Evolutionary conservation across 1,140 invertebrate genomes (phyloP), one percentile per base, ranked within the genome.

Genomic region (Harpegnathos saltator): DNA sequence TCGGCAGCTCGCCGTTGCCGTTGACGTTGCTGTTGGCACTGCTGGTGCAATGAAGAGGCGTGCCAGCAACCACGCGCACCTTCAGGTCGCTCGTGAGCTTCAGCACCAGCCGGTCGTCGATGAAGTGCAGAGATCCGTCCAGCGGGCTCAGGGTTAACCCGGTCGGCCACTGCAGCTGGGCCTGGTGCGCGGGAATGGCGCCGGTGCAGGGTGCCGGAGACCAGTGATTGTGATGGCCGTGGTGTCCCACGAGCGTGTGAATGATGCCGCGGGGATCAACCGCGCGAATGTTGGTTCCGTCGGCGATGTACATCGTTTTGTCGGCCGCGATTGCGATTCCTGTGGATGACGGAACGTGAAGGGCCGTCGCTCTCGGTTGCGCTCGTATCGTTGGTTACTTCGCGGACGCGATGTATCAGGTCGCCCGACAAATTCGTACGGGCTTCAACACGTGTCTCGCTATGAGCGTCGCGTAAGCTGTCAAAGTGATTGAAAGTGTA

Each of bases 111-210:
- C 98, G 96, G 91, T 99, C 98, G 91, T 99, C 99, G 65, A 99
- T 97, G 88, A 99, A 99, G 91, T 99, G 98, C 0, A 99, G 94
- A 0, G 97, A 97, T 52, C 98, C 98, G 93, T 99, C 99, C 5
- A 99, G 92, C 1, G 98, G 98, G 91, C 98, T 99, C 14, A 99
- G 94, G 0, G 98, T 97, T 52, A 99, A 93, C 24, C 98, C 98
- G 17, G 98, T 99, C 1, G 99, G 99, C 99, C 99, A 99, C 92
- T 99, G 97, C 12, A 99, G 94, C 93, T 98, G 98, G 0, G 98
- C 97, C 95, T 97, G 96, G 85, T 92, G 93, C 7, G 97, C 97
- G 61, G 97, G 95, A 80, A 98, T 96, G 0, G 97, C 97, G 62
- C 97, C 97, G 22, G 95, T 95, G 90, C 98, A 98, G 0, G 98